These are phyloP conservation scores for Podotricha telesiphe DNA, from an alignment of 2,888 invertebrate species.

Conservation along the genomic window DNA sequence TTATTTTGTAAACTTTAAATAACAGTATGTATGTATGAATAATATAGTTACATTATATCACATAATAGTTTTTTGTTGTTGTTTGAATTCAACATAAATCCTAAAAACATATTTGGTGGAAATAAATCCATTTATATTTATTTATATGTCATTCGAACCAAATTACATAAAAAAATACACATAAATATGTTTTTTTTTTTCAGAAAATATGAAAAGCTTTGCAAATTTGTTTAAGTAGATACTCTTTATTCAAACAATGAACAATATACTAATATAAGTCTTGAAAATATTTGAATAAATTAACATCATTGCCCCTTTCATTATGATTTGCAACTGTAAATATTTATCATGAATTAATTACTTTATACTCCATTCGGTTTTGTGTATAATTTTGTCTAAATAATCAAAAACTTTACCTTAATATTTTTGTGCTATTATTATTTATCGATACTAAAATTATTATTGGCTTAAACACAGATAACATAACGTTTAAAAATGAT, in stretches of 20 bases:
- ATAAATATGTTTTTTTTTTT: not conserved
- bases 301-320: conserved; percentile 40
- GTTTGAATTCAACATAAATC: too few relatives aligned
- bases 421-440: not conserved
- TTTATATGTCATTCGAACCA: too few relatives aligned
- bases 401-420: conserved; percentile 21
- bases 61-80: too few relatives aligned
- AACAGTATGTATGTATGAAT: too few relatives aligned
- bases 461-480: too few relatives aligned
- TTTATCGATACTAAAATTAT: not conserved
- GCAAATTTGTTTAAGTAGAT: conserved; percentile 7
- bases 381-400: conserved; percentile 3
- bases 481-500: too few relatives aligned
- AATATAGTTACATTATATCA: too few relatives aligned
- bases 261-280: conserved; percentile 49
- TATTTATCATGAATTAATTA: conserved; percentile 33
- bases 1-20: conserved; percentile 3
- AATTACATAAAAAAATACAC: not conserved
- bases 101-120: too few relatives aligned
- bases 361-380: conserved; percentile 14
- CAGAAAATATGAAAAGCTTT: conserved; percentile 43
- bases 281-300: conserved; percentile 53
- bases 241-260: conserved; percentile 18
- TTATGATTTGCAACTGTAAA: conserved; percentile 30
- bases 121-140: too few relatives aligned